A percentile compares a stretch with the other conserved stretches of the same genome.
phyloP scores from a whole-genome alignment of 2,888 invertebrate genomes.

The Alentia gelatinosa region DNA sequence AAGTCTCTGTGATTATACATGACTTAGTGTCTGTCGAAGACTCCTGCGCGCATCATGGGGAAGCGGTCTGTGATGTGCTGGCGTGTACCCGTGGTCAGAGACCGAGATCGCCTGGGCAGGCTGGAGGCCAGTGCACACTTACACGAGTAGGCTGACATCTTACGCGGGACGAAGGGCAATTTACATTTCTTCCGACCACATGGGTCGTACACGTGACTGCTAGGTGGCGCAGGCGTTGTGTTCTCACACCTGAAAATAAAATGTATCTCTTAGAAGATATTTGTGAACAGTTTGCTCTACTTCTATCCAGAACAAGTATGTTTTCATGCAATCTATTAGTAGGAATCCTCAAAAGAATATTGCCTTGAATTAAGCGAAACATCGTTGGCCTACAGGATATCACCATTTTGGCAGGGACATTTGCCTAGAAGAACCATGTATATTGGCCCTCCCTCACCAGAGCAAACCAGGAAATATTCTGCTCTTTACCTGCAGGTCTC shows the following conservation, averaged over 20 bases:
- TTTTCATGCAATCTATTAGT: too few relatives aligned
- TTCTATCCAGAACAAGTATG: too few relatives aligned
- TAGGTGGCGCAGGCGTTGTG: slow-evolving; percentile 9
- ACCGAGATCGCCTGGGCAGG: neutral
- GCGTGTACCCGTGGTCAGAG: neutral
- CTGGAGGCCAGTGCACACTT: slow-evolving; percentile 6
- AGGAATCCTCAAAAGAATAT: too few relatives aligned
- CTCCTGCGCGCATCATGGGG: slow-evolving; percentile 33
- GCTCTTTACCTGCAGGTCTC: slow-evolving; percentile 58
- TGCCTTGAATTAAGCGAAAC: too few relatives aligned
- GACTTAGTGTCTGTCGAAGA: neutral
- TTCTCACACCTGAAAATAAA: neutral
- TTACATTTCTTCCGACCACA: neutral
- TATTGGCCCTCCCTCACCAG: too few relatives aligned
- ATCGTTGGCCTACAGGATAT: too few relatives aligned
- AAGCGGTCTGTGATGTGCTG: neutral
- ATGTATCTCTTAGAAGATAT: neutral
- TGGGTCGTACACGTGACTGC: slow-evolving; percentile 14
- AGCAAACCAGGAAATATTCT: too few relatives aligned
- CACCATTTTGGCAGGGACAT: too few relatives aligned
- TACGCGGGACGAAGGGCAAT: neutral
- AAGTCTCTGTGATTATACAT: too few relatives aligned
- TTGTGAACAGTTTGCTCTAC: too few relatives aligned
- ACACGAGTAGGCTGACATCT: slow-evolving; percentile 13
- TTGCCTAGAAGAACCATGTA: too few relatives aligned